Conservation (phyloP, 2,888 invertebrate genomes). For the Orchesella flavescens region DNA sequence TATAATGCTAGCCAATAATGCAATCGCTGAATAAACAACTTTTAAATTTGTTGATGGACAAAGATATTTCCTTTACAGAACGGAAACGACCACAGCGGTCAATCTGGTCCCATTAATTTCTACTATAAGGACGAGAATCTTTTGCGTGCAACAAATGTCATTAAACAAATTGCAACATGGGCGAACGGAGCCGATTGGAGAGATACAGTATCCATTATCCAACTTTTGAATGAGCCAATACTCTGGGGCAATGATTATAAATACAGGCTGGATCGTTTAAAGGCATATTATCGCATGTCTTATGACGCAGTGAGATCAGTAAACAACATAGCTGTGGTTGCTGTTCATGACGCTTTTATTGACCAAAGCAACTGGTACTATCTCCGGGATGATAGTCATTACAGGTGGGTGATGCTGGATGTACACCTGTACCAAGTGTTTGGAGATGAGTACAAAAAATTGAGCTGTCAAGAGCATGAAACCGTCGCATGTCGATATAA, state of each 20-base stretch:
- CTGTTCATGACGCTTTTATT: constrained; percentile 72
- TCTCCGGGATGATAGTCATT: constrained; percentile 68
- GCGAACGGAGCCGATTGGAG: constrained; percentile 67
- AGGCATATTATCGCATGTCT: constrained; percentile 66
- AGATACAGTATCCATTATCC: constrained; percentile 69
- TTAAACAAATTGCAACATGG: constrained; percentile 67
- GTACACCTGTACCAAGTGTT: constrained; percentile 69
- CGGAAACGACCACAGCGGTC: constrained; percentile 71
- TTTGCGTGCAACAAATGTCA: constrained; percentile 61
- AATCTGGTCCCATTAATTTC: constrained; percentile 66
- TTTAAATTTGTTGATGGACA: background rate
- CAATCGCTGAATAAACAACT: background rate
- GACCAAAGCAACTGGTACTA: constrained; percentile 69
- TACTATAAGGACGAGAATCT: constrained; percentile 69
- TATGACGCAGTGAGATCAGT: constrained; percentile 67
- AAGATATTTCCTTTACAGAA: constrained; percentile 43
- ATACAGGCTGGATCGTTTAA: constrained; percentile 65
- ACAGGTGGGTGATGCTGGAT: constrained; percentile 68
- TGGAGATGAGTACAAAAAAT: constrained; percentile 45
- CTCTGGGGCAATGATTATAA: constrained; percentile 69
- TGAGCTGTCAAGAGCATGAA: constrained; percentile 64
- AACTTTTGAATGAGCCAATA: constrained; percentile 70
- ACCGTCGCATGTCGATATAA: constrained; percentile 58
- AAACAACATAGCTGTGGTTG: constrained; percentile 69
- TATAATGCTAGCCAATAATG: background rate